Conservation (phyloP, 2,797 vertebrate genomes). For the Pangasius larnaudii region DNA sequence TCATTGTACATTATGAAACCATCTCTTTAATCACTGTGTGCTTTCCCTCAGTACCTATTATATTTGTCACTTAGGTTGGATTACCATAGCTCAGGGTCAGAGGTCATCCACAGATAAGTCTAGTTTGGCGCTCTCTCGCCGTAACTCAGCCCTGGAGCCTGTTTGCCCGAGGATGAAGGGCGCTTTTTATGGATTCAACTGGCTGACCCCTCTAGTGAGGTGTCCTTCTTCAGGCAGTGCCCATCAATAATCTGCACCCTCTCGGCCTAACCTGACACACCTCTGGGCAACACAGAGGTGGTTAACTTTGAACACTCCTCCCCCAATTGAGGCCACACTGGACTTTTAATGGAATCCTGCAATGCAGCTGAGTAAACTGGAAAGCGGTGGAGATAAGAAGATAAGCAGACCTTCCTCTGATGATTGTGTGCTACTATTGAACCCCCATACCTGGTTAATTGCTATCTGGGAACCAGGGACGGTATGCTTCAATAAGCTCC, state of each 20-base stretch:
- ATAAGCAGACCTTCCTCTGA: slow-evolving; percentile 68
- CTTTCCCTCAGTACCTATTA: not conserved
- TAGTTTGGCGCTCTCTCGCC: slow-evolving; percentile 38
- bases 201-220: slow-evolving; percentile 51
- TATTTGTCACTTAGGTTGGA: slow-evolving; percentile 20
- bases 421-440: slow-evolving; percentile 79
- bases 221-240: slow-evolving; percentile 44
- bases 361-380: slow-evolving; percentile 66
- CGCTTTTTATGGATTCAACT: slow-evolving; percentile 49
- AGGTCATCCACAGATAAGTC: slow-evolving; percentile 41
- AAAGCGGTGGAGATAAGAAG: slow-evolving; percentile 70
- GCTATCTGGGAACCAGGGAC: slow-evolving; percentile 68
- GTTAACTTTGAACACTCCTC: slow-evolving; percentile 58
- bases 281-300: slow-evolving; percentile 36
- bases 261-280: slow-evolving; percentile 40
- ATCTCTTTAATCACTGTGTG: slow-evolving; percentile 24
- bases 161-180: slow-evolving; percentile 37
- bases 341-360: slow-evolving; percentile 63
- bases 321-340: slow-evolving; percentile 20
- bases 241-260: slow-evolving; percentile 55
- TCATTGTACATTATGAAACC: slow-evolving; percentile 20
- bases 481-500: slow-evolving; percentile 55
- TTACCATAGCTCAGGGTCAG: not conserved
- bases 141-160: slow-evolving; percentile 50
- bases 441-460: slow-evolving; percentile 71